These are phyloP conservation scores for Mesocricetus auratus DNA, from an alignment of 2,113 vertebrate genomes.

Conservation along the genomic window DNA sequence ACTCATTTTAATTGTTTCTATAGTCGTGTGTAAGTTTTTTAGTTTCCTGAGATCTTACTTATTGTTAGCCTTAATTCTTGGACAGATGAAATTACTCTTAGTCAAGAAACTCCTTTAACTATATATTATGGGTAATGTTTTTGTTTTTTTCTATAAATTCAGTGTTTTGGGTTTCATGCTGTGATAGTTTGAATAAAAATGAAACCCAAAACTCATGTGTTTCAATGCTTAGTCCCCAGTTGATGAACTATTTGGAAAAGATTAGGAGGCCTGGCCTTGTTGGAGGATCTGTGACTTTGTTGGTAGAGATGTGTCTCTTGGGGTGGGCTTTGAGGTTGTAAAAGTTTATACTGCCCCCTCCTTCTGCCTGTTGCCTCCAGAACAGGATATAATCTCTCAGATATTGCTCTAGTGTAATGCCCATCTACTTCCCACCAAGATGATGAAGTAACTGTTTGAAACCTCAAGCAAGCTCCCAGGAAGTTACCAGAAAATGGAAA, in stretches of 20 bases:
- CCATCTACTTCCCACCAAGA: background rate
- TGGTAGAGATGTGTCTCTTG: accelerated
- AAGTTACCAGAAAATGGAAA: no score
- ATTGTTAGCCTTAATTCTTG: background rate
- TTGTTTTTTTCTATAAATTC: background rate
- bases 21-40: background rate
- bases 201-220: no score
- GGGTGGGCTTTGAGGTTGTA: background rate
- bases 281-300: background rate
- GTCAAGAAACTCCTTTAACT: background rate
- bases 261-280: background rate
- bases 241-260: background rate
- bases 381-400: background rate
- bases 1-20: background rate
- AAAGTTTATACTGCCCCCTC: background rate
- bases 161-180: background rate
- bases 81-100: background rate
- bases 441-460: background rate
- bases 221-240: background rate
- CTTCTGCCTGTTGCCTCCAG: background rate
- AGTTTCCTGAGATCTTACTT: background rate
- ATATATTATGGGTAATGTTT: background rate
- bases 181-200: background rate
- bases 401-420: background rate
- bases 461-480: background rate